Base-by-base conservation (phyloP, 1,140 invertebrate genomes). In the Halotydeus destructor region DNA sequence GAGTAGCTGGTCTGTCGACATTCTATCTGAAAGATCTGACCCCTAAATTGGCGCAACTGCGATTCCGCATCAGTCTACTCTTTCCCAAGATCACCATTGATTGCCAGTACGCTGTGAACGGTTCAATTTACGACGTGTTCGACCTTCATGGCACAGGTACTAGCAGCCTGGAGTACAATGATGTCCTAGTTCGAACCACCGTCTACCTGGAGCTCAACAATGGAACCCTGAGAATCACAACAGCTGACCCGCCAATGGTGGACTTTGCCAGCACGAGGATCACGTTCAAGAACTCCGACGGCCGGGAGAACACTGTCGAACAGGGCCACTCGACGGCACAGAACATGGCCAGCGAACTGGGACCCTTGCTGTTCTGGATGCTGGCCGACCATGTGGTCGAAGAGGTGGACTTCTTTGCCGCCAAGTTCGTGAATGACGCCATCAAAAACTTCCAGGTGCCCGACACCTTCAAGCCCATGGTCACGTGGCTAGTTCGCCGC, bases 311-410 rank as follows among this genome's bases (percentile, higher is more conserved):
- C 27, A 38, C 46, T 3, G 21, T 48, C 5, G 48, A 45, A 24
- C 37, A 44, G 5, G n/a, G 30, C 34, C n/a, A n/a, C n/a, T 38
- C 21, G 25, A 18, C 45, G 19, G 37, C 37, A n/a, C 45, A 37
- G 32, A 19, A 19, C 19, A 42, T 49, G 3, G 50, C 51, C 5
- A 48, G 42, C 25, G 50, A 52, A 25, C 28, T 52, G 5, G 49
- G 51, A 19, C 47, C 51, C 11, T 23, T 52, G 6, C 38, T 51
- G 14, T 52, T 52, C 36, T 52, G 51, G 51, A 45, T 52, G 22
- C 35, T 52, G 3, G 48, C 51, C 2, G 49, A 48, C 39, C 45
- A 50, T 25, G 44, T 50, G 11, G 49, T 52, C 5, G 43, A 51
- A 24, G 41, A 49, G 33, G 25, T 52, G 12, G 47, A 51, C 18